Evolutionary conservation across 2,113 vertebrate genomes (phyloP).

Genomic region (Corapipo altera): DNA sequence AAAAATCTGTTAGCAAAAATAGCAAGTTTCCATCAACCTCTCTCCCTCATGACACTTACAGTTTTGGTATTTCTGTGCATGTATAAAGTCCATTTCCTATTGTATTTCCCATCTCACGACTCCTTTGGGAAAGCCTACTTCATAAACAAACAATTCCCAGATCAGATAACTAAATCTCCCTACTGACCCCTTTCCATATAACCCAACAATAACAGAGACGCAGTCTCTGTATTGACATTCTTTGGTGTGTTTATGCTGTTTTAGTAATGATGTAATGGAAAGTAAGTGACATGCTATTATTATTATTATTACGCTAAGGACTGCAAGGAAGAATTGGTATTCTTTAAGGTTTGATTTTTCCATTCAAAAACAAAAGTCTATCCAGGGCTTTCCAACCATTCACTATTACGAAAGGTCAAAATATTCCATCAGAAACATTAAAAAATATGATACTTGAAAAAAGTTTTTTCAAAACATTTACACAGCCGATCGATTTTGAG

Average conservation of each 20-base stretch:
- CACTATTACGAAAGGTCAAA: slow-evolving; percentile 23
- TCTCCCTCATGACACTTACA: slow-evolving; percentile 30
- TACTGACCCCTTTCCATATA: neutral
- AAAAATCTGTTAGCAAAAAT: slow-evolving; percentile 49
- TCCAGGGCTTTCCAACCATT: slow-evolving; percentile 20
- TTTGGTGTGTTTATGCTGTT: slow-evolving; percentile 52
- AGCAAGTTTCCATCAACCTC: slow-evolving; percentile 44
- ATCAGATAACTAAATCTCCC: slow-evolving; percentile 20
- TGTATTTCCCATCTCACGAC: slow-evolving; percentile 51
- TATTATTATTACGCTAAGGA: slow-evolving; percentile 13
- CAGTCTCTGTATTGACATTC: neutral
- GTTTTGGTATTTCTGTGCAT: slow-evolving; percentile 42
- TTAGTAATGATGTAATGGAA: slow-evolving; percentile 76
- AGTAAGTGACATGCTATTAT: slow-evolving; percentile 49
- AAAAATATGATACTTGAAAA: neutral
- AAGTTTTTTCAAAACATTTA: neutral
- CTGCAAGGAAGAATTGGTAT: slow-evolving; percentile 46
- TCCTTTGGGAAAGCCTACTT: slow-evolving; percentile 69
- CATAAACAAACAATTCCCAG: slow-evolving; percentile 64
- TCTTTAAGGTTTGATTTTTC: slow-evolving; percentile 64
- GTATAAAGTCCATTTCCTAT: slow-evolving; percentile 60
- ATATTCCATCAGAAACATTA: slow-evolving; percentile 27
- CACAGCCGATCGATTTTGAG: neutral
- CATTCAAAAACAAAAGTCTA: slow-evolving; percentile 44
- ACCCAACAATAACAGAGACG: neutral